phyloP scores from a whole-genome alignment of 1,140 invertebrate genomes.

The Lordiphosa mommai region DNA sequence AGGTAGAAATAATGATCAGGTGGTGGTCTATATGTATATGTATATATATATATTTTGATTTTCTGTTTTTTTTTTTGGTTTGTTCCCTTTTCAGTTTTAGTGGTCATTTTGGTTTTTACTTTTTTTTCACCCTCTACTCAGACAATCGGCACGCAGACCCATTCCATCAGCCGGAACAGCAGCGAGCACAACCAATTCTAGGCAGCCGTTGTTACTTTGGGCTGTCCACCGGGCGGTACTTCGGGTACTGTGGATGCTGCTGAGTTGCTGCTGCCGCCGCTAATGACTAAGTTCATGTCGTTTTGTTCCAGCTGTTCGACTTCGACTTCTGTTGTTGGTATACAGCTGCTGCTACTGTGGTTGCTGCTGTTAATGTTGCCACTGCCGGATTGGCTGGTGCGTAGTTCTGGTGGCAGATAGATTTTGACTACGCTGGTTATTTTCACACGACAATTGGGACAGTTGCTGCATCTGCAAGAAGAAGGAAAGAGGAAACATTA shows the following conservation, averaged over 20 bases:
- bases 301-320: constrained; percentile 19
- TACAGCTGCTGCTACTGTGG: constrained; percentile 19
- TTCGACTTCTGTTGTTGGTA: neutral
- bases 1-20: constrained; percentile 38
- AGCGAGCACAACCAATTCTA: constrained; percentile 78
- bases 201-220: constrained; percentile 63
- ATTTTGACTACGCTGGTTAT: constrained; percentile 83
- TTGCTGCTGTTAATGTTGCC: constrained; percentile 18
- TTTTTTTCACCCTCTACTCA: constrained; percentile 38
- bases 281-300: constrained; percentile 15
- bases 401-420: constrained; percentile 84
- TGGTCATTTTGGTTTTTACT: constrained; percentile 10
- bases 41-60: constrained; percentile 6
- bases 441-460: constrained; percentile 88
- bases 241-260: neutral
- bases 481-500: constrained; percentile 2
- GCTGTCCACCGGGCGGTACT: constrained; percentile 21
- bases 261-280: neutral
- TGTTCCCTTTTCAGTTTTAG: constrained; percentile 30
- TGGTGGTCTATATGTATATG: constrained; percentile 11
- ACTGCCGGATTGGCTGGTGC: constrained; percentile 50
- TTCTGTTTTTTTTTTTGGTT: constrained; percentile 29
- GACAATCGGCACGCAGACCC: constrained; percentile 73
- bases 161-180: constrained; percentile 75
- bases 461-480: constrained; percentile 84